phyloP scores from a whole-genome alignment of 2,797 vertebrate species.

The Darevskia mixta region DNA sequence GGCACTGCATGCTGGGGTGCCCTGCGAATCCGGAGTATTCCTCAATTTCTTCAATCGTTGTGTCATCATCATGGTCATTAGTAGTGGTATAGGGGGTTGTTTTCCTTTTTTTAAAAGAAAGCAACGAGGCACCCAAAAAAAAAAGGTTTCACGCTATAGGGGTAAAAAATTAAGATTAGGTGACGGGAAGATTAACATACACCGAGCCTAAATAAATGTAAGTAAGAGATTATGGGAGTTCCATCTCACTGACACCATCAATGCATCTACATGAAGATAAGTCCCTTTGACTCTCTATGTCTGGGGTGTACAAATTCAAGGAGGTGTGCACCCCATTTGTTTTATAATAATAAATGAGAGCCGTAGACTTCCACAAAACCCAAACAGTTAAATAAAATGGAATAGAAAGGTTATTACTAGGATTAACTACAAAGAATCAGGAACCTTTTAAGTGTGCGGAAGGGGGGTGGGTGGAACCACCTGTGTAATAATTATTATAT shows the following conservation, averaged over 20 bases:
- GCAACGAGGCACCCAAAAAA: background rate
- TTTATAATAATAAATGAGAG: background rate
- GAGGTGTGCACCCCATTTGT: too few relatives aligned
- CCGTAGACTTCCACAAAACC: background rate
- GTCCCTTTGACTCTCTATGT: too few relatives aligned
- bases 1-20: constrained; percentile 28
- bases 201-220: background rate
- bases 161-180: background rate
- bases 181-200: too few relatives aligned
- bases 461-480: too few relatives aligned
- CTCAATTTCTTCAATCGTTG: background rate
- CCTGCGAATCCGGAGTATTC: background rate
- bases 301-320: background rate
- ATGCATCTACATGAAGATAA: background rate
- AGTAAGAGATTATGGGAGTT: background rate
- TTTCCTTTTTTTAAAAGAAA: background rate
- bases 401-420: background rate
- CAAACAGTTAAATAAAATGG: background rate
- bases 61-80: background rate
- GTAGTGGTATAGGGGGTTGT: background rate
- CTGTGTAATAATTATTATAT: background rate
- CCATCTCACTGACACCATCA: background rate
- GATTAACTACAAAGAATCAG: background rate
- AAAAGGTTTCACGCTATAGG: too few relatives aligned
- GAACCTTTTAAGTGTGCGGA: background rate